Percentiles rank a stretch among this genome's conserved stretches.
These are phyloP conservation scores for Syngnathoides biaculeatus DNA, from an alignment of 2,113 vertebrate species.

Conservation along the genomic window DNA sequence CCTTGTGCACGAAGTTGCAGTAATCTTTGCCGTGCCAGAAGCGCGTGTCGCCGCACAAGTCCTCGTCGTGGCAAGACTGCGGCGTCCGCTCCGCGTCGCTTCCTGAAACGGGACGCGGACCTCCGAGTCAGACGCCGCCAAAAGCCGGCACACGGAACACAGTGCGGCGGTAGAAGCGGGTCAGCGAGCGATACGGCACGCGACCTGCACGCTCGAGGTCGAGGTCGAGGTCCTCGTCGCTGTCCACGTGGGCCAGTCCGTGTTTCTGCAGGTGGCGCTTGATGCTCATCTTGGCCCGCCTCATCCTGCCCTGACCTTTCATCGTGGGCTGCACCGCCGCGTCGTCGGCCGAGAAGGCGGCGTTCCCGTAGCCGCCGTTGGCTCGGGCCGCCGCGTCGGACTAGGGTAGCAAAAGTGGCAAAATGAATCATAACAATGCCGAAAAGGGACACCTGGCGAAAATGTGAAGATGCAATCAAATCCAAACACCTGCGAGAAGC, in stretches of 20 bases:
- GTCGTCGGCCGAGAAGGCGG: slow-evolving; percentile 55
- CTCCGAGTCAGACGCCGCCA: too few species aligned
- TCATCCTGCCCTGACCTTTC: slow-evolving; percentile 77
- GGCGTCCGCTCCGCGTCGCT: slow-evolving; percentile 71
- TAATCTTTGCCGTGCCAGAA: slow-evolving; percentile 99
- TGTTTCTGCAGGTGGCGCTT: slow-evolving; percentile 82
- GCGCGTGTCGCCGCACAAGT: slow-evolving; percentile 85
- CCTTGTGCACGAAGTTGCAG: slow-evolving; percentile 96
- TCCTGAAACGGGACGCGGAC: slow-evolving; percentile 58
- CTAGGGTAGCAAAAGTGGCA: slow-evolving; percentile 28
- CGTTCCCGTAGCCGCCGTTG: slow-evolving; percentile 32
- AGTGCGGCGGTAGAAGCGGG: too few species aligned
- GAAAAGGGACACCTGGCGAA: too few species aligned
- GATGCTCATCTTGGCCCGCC: slow-evolving; percentile 80
- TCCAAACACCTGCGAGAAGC: slow-evolving; percentile 48
- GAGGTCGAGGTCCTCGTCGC: slow-evolving; percentile 81
- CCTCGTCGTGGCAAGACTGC: slow-evolving; percentile 73
- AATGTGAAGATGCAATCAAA: neutral
- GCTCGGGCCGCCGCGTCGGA: neutral
- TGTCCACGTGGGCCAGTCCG: slow-evolving; percentile 74
- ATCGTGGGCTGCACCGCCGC: slow-evolving; percentile 73
- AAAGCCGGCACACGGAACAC: too few species aligned
- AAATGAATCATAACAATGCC: too few species aligned
- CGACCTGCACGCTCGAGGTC: slow-evolving; percentile 75
- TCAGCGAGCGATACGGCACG: neutral